Base-by-base conservation (phyloP, 2,113 vertebrate species). In the Oenanthe melanoleuca region DNA sequence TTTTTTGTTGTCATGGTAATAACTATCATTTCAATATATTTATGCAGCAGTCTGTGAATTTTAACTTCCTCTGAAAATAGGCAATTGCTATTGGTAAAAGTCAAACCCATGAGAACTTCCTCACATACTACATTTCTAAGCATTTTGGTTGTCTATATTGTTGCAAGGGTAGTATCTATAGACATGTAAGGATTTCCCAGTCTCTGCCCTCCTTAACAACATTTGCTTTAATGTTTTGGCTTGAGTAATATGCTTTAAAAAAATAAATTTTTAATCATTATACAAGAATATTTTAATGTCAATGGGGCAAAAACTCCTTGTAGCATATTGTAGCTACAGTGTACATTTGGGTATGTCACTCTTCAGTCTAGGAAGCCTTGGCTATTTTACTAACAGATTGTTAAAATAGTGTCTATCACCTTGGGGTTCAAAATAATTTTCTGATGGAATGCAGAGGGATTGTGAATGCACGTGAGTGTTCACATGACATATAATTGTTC, bases 1-100 rank as follows among this genome's bases (percentile, higher is more conserved):
- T 37, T 57, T 77, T 65, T 78, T 77, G 70, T 93, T 94, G 44
- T 93, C 53, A 42, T 78, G n/a, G 31, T 88, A 91, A 82, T 88
- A 81, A 29, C 83, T 79, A 5, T 72, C 28, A 42, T 89, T 89
- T 94, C 84, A 82, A 61, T 59, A 37, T 49, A 34, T 56, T 70
- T 86, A 72, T 64, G 38, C 53, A 82, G 45, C 73, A 71, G 28
- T 49, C 45, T 74, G 4, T 69, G 67, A 71, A 79, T 73, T 91
- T 89, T 72, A 89, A 38, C 55, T 79, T 92, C 24, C 25, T 55
- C 70, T 85, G 84, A 85, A 93, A 89, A 73, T 19, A 81, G 34
- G 40, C 72, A 72, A 34, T 72, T 72, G 28, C 63, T 57, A 8
- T 60, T 80, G 63, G 42, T 79, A 53, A 60, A 81, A 85, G 65